Percentiles rank a stretch among this genome's conserved stretches.
Evolutionary conservation across 2,113 vertebrate species (phyloP).

Genomic region (Phaetusa simplex): DNA sequence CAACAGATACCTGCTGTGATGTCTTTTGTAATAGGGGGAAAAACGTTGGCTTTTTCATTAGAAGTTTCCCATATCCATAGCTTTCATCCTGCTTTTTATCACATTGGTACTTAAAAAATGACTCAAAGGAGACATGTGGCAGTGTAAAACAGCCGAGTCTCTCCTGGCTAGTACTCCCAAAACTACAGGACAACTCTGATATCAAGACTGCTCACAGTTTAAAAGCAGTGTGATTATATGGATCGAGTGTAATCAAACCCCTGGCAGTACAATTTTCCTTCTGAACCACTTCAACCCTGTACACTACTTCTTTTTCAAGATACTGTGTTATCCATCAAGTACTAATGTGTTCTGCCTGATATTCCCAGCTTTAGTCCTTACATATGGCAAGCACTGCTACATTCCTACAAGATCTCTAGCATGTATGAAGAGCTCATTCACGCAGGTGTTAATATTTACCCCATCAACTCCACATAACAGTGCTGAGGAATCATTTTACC

Average conservation of each 20-base stretch:
- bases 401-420: background rate
- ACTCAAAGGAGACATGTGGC: background rate
- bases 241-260: background rate
- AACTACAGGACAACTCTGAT: background rate
- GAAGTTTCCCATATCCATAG: background rate
- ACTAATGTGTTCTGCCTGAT: background rate
- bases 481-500: background rate
- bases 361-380: background rate
- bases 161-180: background rate
- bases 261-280: background rate
- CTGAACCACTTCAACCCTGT: background rate
- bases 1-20: background rate
- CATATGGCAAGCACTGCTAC: background rate
- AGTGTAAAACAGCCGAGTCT: background rate
- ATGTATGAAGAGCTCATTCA: rapidly evolving
- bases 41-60: background rate
- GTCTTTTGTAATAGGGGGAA: background rate
- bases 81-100: background rate
- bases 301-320: background rate
- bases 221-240: background rate
- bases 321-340: background rate
- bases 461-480: background rate
- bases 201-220: background rate
- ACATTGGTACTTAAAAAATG: background rate
- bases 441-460: background rate